These are phyloP conservation scores for Palythoa caribaeorum DNA, from an alignment of 92 coral and sea anemone genomes.

Conservation along the genomic window DNA sequence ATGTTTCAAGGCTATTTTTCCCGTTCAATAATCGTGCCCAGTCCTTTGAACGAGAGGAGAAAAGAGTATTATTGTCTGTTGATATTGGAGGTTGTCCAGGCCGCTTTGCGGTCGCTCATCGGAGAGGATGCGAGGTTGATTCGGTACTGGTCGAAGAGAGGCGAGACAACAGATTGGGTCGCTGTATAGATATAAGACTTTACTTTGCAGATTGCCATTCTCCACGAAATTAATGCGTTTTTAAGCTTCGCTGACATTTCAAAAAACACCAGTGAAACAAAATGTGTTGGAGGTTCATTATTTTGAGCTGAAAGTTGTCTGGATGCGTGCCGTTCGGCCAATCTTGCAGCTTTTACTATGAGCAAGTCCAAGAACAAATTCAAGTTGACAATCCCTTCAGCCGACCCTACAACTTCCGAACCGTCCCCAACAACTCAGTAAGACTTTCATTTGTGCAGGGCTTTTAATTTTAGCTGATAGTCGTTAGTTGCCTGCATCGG, in stretches of 20 bases:
- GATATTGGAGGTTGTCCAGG: conserved; percentile 67
- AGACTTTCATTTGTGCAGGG: not conserved
- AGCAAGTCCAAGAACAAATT: conserved; percentile 49
- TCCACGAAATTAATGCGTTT: conserved; percentile 28
- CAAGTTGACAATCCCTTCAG: conserved; percentile 53
- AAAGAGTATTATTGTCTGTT: conserved; percentile 73
- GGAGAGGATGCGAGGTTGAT: conserved; percentile 2
- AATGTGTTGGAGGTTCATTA: conserved; percentile 19
- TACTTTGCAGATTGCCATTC: conserved; percentile 16
- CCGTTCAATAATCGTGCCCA: not conserved
- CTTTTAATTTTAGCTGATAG: not conserved
- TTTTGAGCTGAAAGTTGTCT: conserved; percentile 36
- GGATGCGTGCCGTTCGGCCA: conserved; percentile 32
- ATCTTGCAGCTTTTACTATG: conserved; percentile 34
- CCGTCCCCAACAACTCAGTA: conserved; percentile 49
- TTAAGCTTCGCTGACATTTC: conserved; percentile 26
- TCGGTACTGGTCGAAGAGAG: not conserved
- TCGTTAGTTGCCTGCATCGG: not conserved
- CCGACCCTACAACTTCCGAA: conserved; percentile 30
- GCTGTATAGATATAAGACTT: not conserved
- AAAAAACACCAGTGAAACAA: conserved; percentile 14
- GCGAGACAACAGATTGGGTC: conserved; percentile 24
- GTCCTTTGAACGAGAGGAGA: conserved; percentile 28
- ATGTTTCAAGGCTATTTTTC: not conserved
- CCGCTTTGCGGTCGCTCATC: conserved; percentile 58